A percentile compares a stretch with the other conserved stretches of the same genome.
These are phyloP conservation scores for Rhinoraja longicauda DNA, from an alignment of 2,797 vertebrate species.

Conservation along the genomic window DNA sequence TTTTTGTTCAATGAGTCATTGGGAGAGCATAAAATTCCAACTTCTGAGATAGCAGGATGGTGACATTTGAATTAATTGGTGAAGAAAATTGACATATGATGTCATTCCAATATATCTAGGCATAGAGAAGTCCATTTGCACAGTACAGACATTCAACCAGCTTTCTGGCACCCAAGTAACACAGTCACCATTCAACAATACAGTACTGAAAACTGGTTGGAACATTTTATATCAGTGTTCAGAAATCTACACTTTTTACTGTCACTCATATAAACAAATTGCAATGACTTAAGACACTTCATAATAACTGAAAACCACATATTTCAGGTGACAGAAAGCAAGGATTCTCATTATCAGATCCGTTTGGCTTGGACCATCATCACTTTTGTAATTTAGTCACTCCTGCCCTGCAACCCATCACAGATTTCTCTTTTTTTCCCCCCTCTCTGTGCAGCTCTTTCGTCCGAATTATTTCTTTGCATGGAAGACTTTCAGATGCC, in stretches of 20 bases:
- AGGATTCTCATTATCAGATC: background rate
- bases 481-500: background rate
- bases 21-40: background rate
- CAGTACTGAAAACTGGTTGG: background rate
- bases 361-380: background rate
- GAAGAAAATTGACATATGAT: background rate
- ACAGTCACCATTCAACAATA: slow-evolving; percentile 6
- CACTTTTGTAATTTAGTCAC: background rate
- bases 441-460: background rate
- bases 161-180: background rate
- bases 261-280: background rate
- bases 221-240: background rate
- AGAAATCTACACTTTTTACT: background rate
- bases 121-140: background rate
- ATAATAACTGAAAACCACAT: background rate
- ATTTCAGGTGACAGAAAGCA: background rate
- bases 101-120: background rate
- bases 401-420: background rate
- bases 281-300: background rate
- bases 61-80: slow-evolving; percentile 28
- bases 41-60: background rate
- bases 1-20: slow-evolving; percentile 5
- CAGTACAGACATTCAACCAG: slow-evolving; percentile 6
- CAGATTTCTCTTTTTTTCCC: background rate
- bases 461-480: background rate